Percentiles rank a stretch among this genome's conserved stretches.
Evolutionary conservation across 2,797 vertebrate species (phyloP).

Genomic region (Danio tinwini): DNA sequence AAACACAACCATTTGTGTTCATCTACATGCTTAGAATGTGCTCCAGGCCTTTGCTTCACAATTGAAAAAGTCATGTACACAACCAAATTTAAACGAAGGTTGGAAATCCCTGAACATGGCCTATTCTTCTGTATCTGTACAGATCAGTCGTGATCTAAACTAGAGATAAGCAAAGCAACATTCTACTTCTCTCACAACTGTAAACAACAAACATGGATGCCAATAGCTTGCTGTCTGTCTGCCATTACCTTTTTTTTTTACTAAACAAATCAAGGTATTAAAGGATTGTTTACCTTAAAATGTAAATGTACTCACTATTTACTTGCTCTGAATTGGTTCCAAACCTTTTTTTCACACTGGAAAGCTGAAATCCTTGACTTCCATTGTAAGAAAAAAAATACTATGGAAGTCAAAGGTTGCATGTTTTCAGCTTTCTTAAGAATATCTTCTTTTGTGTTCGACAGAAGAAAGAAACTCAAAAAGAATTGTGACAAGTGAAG

Average conservation of each 20-base stretch:
- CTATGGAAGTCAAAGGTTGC: too few species aligned
- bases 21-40: neutral
- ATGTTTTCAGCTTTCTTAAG: too few species aligned
- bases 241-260: too few species aligned
- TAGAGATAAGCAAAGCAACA: neutral
- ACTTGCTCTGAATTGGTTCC: too few species aligned
- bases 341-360: too few species aligned
- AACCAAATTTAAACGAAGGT: neutral
- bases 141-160: neutral
- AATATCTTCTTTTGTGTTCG: too few species aligned
- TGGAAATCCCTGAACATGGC: constrained; percentile 1
- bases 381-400: too few species aligned
- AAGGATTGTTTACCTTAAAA: neutral
- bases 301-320: too few species aligned
- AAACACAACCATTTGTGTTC: constrained; percentile 15
- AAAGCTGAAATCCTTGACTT: too few species aligned
- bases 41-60: constrained; percentile 7
- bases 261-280: too few species aligned
- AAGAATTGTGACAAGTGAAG: too few species aligned
- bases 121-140: neutral
- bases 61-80: neutral
- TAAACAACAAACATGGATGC: neutral
- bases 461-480: too few species aligned
- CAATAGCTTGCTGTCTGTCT: neutral
- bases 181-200: neutral